These are phyloP conservation scores for Archivesica marissinica DNA, from an alignment of 1,140 invertebrate species.

Conservation along the genomic window DNA sequence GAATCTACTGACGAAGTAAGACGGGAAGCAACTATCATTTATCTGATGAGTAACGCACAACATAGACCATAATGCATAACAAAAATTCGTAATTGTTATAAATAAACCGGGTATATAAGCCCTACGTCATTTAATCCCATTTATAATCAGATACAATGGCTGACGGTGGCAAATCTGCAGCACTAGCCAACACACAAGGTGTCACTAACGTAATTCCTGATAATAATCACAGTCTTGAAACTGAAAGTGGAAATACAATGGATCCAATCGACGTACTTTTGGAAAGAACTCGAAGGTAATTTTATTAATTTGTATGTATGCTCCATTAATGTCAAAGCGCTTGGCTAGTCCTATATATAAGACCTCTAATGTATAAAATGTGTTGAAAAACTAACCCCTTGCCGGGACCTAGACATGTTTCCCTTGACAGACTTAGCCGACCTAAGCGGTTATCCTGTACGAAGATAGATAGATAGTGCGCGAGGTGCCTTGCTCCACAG, in stretches of 20 bases:
- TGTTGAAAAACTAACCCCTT: neutral
- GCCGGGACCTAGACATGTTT: neutral
- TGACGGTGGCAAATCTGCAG: slow-evolving; percentile 17
- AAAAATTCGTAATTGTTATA: slow-evolving; percentile 12
- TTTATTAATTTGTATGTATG: neutral
- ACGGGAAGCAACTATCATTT: neutral
- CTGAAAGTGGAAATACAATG: slow-evolving; percentile 1
- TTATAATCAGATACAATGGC: slow-evolving; percentile 33
- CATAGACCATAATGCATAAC: neutral
- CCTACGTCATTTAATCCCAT: neutral
- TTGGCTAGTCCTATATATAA: neutral
- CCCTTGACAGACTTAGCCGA: neutral
- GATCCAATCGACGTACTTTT: slow-evolving; percentile 25
- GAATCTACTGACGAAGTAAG: neutral
- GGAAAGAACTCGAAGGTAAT: slow-evolving; percentile 45
- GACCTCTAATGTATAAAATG: neutral
- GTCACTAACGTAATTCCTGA: neutral
- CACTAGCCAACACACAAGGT: neutral
- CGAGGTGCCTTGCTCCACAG: too few species aligned
- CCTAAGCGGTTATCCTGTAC: neutral
- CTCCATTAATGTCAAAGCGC: too few species aligned
- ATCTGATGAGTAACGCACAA: neutral
- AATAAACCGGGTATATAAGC: slow-evolving; percentile 41
- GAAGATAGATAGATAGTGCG: too few species aligned
- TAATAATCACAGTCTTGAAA: neutral